Evolutionary conservation across 2,113 vertebrate species (phyloP).

Genomic region (Rostratula benghalensis): DNA sequence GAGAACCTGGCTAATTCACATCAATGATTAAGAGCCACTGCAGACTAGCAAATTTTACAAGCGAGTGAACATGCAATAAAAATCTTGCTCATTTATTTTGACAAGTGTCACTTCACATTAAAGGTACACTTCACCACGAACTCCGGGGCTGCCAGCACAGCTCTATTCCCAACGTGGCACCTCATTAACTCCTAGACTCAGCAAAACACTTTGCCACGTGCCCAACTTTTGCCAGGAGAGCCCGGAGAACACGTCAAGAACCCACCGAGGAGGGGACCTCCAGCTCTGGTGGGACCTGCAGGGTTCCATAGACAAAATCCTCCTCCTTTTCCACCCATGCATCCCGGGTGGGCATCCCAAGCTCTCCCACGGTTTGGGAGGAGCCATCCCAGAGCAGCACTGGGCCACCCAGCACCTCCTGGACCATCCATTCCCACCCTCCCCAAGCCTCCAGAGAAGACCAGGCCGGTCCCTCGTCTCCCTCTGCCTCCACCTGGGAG

Average conservation of each 20-base stretch:
- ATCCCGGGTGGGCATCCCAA: fast-evolving
- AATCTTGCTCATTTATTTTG: conserved; percentile 38
- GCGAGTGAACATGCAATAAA: conserved; percentile 38
- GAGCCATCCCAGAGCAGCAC: fast-evolving
- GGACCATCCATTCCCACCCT: not conserved
- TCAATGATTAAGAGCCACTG: conserved; percentile 42
- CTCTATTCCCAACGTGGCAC: not conserved
- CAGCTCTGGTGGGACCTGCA: fast-evolving
- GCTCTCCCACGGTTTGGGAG: fast-evolving
- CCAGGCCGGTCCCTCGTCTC: fast-evolving
- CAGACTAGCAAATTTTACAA: conserved; percentile 51
- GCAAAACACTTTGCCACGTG: not conserved
- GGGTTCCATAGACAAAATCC: fast-evolving
- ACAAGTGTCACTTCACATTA: conserved; percentile 54
- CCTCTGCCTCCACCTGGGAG: not conserved
- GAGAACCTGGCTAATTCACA: conserved; percentile 57
- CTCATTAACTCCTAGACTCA: not conserved
- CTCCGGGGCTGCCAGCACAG: not conserved
- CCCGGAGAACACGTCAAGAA: fast-evolving
- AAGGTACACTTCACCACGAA: not conserved
- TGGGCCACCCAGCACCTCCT: not conserved
- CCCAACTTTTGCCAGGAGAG: not conserved
- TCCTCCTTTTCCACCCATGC: fast-evolving
- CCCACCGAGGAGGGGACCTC: fast-evolving
- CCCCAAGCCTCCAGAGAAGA: fast-evolving